Evolutionary conservation across 2,797 vertebrate genomes (phyloP).

Genomic region (Nyctalus aviator): DNA sequence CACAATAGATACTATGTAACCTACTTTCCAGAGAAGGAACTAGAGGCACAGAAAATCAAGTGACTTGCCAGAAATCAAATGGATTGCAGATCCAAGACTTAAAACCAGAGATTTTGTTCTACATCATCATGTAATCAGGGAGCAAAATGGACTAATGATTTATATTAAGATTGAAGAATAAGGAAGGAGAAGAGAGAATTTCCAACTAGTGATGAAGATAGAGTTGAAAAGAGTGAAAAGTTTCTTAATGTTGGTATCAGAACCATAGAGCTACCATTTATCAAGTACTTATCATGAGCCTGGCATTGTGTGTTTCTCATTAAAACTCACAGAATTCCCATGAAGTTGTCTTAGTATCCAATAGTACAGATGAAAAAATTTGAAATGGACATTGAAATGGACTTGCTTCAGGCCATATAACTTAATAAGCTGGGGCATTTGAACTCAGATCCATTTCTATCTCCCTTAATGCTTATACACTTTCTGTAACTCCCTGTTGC

Average conservation of each 20-base stretch:
- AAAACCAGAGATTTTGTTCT: slow-evolving; percentile 9
- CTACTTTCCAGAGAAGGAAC: neutral
- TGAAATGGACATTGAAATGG: slow-evolving; percentile 33
- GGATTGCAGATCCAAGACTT: neutral
- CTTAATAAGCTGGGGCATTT: neutral
- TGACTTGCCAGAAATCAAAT: neutral
- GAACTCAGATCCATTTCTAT: neutral
- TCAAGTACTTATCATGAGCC: slow-evolving; percentile 8
- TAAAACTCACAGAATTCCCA: slow-evolving; percentile 50
- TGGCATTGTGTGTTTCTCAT: slow-evolving; percentile 43
- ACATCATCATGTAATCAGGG: neutral
- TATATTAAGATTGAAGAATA: slow-evolving; percentile 33
- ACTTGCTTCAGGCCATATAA: neutral
- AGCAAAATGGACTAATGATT: neutral
- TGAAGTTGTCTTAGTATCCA: slow-evolving; percentile 24
- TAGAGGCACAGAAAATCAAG: neutral
- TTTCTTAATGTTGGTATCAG: neutral
- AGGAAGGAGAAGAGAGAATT: slow-evolving; percentile 16
- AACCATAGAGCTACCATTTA: slow-evolving; percentile 31
- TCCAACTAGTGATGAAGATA: slow-evolving; percentile 15
- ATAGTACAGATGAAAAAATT: slow-evolving; percentile 62
- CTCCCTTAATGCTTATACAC: neutral
- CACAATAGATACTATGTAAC: neutral
- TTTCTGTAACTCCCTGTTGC: neutral
- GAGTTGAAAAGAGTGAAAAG: neutral